Base-by-base conservation (phyloP, 23 tunicate genomes). In the Styela plicata region DNA sequence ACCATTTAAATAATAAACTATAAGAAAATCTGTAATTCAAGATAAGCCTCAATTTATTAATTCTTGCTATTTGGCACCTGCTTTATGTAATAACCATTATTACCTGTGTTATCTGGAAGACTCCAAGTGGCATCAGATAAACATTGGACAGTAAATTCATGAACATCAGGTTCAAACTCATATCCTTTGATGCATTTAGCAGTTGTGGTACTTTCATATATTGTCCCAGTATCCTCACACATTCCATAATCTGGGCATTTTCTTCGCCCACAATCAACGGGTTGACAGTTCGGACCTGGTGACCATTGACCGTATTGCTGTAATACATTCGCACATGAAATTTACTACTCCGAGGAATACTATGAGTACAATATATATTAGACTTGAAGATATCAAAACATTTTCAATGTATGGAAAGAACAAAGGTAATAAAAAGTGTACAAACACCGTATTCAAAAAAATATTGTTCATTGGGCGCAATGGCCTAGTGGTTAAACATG, bases 261-360 rank as follows among this genome's bases (percentile, higher is more conserved):
- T 16, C 82, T 76, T 3, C 2, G 24, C 22, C 86, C 83, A 34
- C 97, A 92, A 64, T 64, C 70, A 25, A 92, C 91, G 2, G 89
- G 86, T 26, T 84, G 82, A 34, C 97, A 92, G 1, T 5, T 19
- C 3, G 88, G 89, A 16, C 68, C 68, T 0, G 67, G 44, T n/a
- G 78, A 71, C 96, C 96, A 90, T 24, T 64, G 19, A 13, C 83
- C 83, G 57, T 85, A 29, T 3, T 75, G 73, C 96, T 90, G 70
- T 18, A 70, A 57, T 19, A 18, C 0, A 64, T n/a, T n/a, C n/a
- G n/a, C n/a, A n/a, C n/a, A n/a, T n/a, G n/a, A 62, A 21, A 23
- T 62, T 62, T 62, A 62, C 22, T 0, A 62, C n/a, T 23, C n/a
- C 0, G 22, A 0, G n/a, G 65, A 0, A 0, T 62, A 21, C n/a